Base-by-base conservation (phyloP, 1,140 invertebrate species). In the Conopomorpha cramerella region DNA sequence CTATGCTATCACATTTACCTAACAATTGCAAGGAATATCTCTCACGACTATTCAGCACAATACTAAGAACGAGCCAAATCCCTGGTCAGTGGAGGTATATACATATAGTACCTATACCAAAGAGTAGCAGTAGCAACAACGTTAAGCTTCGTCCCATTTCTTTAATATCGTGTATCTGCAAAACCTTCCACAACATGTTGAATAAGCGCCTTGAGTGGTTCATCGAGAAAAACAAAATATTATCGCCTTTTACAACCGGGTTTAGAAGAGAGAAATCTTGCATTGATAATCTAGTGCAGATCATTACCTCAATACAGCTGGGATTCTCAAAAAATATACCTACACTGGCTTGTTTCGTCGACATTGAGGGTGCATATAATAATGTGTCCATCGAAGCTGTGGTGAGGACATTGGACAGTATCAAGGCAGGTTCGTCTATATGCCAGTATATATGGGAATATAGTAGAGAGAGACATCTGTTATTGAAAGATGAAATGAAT, bases 301-400 rank as follows among this genome's bases (percentile, higher is more conserved):
- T 49, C 11, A 38, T 49, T 2, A 38, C 40, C 7, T 23, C 37
- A 19, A 47, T 51, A n/a, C 49, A 55, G 43, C 31, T 46, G 25
- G 44, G 46, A 2, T 47, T 55, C 15, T 30, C 49, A 12, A 42
- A 47, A 8, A 47, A 49, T 39, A 15, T 16, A 8, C 40, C 42
- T 26, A 55, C 49, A 3, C 11, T 38, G 7, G 35, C 38, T 7
- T 52, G 46, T 38, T 52, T 50, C 28, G 16, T 55, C 3, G 53
- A 55, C 36, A 45, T 52, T 18, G 36, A 51, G 34, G 43, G 39
- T 16, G 51, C 46, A 11, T 51, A 53, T 39, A 50, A 56, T 25
- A 51, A 53, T 42, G 28, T 51, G 0, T 10, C 36, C 2, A 16
- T 44, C 8, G 34, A 45, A 12, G 41, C 32, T 23, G 11, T 49